A percentile compares a stretch with the other conserved stretches of the same genome.
These are phyloP conservation scores for Diglossa cyanea DNA, from an alignment of 2,797 vertebrate genomes.

Conservation along the genomic window DNA sequence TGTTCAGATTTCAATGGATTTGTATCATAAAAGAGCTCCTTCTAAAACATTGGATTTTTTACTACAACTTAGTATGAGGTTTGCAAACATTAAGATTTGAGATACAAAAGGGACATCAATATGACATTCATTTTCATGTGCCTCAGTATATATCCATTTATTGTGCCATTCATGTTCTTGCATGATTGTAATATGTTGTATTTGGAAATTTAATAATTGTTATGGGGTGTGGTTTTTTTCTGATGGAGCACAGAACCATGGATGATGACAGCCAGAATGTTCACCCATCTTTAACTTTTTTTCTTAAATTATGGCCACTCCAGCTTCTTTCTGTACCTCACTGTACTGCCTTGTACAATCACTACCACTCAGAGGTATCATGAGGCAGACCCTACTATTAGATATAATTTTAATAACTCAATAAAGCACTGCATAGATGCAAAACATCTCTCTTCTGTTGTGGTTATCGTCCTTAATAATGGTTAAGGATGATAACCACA, in stretches of 20 bases:
- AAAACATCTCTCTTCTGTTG: not conserved
- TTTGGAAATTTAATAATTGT: not conserved
- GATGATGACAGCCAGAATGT: not conserved
- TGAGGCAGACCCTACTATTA: not conserved
- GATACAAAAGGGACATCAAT: not conserved
- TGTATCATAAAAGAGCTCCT: not conserved
- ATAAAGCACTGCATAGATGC: not conserved
- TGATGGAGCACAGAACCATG: not conserved
- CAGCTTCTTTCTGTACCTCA: not conserved
- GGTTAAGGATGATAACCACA: no score
- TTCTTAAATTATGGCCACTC: not conserved
- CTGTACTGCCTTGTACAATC: not conserved
- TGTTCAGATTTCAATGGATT: not conserved
- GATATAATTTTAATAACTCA: not conserved
- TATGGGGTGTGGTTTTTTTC: not conserved
- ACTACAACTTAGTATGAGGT: not conserved
- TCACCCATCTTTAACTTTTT: not conserved
- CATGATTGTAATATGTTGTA: constrained; percentile 3
- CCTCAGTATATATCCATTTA: constrained; percentile 11
- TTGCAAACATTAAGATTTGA: not conserved
- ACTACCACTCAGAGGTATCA: not conserved
- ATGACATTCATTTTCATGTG: constrained; percentile 31
- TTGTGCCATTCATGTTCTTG: constrained; percentile 18
- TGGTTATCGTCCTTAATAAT: not conserved
- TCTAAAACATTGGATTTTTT: not conserved